Percentiles rank a stretch among this genome's conserved stretches.
phyloP scores from a whole-genome alignment of 2,888 invertebrate species.

The Dermolepida albohirtum region DNA sequence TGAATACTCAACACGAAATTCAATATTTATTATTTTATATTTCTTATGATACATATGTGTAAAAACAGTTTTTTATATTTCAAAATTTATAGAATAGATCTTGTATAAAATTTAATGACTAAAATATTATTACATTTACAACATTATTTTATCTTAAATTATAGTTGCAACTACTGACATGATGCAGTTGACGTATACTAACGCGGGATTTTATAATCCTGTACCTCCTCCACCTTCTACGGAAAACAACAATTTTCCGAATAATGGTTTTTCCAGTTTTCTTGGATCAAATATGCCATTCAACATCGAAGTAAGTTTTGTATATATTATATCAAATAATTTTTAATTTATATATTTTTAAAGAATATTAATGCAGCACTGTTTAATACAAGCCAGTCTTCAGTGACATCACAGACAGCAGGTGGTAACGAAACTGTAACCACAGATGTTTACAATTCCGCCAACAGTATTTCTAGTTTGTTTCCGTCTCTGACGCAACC shows the following conservation, averaged over 20 bases:
- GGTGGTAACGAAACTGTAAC: constrained; percentile 47
- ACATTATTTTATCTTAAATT: constrained; percentile 8
- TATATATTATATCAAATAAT: constrained; percentile 19
- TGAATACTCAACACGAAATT: too few species aligned
- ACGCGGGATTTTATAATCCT: constrained; percentile 68
- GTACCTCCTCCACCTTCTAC: constrained; percentile 54
- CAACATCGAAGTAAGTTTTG: constrained; percentile 63
- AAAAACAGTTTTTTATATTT: too few species aligned
- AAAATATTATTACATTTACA: constrained; percentile 13
- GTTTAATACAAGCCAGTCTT: constrained; percentile 39
- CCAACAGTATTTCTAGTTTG: constrained; percentile 50
- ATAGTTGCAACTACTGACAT: constrained; percentile 59
- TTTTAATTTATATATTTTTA: neutral
- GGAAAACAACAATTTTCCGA: constrained; percentile 53
- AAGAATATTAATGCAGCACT: constrained; percentile 53
- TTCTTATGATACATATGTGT: too few species aligned
- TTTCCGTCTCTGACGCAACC: constrained; percentile 66
- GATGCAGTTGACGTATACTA: constrained; percentile 53
- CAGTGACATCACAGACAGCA: constrained; percentile 30
- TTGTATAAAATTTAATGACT: too few species aligned
- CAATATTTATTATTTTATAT: too few species aligned
- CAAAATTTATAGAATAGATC: too few species aligned
- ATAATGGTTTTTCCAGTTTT: constrained; percentile 74
- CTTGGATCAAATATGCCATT: constrained; percentile 74
- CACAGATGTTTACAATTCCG: constrained; percentile 45